Conservation (phyloP, 2,888 invertebrate species). For the Folsomia candida region DNA sequence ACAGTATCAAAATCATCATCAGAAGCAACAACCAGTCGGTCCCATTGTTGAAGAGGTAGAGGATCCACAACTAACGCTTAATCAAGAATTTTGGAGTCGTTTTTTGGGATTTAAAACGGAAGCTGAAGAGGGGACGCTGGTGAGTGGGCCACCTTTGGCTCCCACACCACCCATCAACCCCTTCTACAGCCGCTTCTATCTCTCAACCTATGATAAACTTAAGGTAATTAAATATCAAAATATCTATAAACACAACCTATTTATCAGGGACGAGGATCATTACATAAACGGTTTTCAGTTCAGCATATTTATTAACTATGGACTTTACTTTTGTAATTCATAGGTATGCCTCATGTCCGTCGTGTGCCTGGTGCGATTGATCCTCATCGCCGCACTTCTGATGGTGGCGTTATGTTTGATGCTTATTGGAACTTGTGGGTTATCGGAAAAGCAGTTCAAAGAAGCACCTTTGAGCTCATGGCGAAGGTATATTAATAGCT, state of each 20-base stretch:
- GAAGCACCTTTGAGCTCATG: slow-evolving; percentile 79
- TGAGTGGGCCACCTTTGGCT: not conserved
- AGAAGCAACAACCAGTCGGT: too few species aligned
- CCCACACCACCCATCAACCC: slow-evolving; percentile 25
- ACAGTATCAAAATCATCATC: too few species aligned
- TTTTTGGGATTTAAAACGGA: slow-evolving; percentile 19
- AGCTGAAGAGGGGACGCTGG: slow-evolving; percentile 8
- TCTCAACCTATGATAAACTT: slow-evolving; percentile 18
- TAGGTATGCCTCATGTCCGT: slow-evolving; percentile 63
- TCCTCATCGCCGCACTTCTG: slow-evolving; percentile 72
- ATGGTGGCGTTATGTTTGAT: slow-evolving; percentile 82
- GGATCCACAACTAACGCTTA: not conserved
- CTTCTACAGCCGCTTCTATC: slow-evolving; percentile 24
- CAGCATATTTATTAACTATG: too few species aligned
- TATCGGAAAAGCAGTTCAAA: slow-evolving; percentile 74
- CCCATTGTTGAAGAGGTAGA: not conserved
- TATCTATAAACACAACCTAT: too few species aligned
- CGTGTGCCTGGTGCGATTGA: slow-evolving; percentile 75
- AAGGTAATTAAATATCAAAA: slow-evolving; percentile 17
- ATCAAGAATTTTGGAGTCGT: slow-evolving; percentile 37
- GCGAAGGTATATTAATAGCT: slow-evolving; percentile 67
- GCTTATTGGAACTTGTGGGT: slow-evolving; percentile 74
- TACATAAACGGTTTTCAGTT: too few species aligned
- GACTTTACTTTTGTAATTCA: too few species aligned
- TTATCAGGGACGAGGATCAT: too few species aligned